phyloP scores from a whole-genome alignment of 2,113 vertebrate species.

The Gymnorhina tibicen region DNA sequence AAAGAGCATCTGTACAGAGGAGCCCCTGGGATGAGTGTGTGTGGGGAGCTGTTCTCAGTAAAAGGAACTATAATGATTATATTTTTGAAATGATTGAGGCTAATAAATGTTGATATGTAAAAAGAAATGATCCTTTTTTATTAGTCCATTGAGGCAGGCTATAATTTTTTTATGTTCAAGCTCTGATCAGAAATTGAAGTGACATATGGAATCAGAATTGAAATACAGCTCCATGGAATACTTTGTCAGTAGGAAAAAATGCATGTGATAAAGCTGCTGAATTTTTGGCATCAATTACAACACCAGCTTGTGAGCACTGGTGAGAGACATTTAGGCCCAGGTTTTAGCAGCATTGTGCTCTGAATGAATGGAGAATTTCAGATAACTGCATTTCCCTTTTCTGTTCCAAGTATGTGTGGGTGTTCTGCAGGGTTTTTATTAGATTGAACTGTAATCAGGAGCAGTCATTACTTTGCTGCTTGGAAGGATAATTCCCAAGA shows the following conservation, averaged over 20 bases:
- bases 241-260: conserved; percentile 49
- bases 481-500: not conserved
- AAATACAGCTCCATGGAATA: conserved; percentile 49
- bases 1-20: not conserved
- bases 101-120: conserved; percentile 50
- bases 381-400: conserved; percentile 3
- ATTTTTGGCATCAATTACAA: conserved; percentile 47
- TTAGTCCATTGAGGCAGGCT: conserved; percentile 27
- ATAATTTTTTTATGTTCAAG: conserved; percentile 33
- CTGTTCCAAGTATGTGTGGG: not conserved
- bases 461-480: not conserved
- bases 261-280: not conserved
- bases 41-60: not conserved
- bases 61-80: conserved; percentile 5
- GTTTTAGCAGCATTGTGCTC: not conserved
- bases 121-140: conserved; percentile 50
- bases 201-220: conserved; percentile 63
- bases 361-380: conserved; percentile 1
- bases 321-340: conserved; percentile 27
- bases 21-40: not conserved
- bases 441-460: conserved; percentile 17
- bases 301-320: conserved; percentile 61
- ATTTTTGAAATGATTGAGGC: conserved; percentile 40
- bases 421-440: not conserved
- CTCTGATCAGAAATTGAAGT: conserved; percentile 60